Percentiles rank a stretch among this genome's conserved stretches.
Conservation (phyloP, 2,888 invertebrate species). For the Athrips mouffetella region DNA sequence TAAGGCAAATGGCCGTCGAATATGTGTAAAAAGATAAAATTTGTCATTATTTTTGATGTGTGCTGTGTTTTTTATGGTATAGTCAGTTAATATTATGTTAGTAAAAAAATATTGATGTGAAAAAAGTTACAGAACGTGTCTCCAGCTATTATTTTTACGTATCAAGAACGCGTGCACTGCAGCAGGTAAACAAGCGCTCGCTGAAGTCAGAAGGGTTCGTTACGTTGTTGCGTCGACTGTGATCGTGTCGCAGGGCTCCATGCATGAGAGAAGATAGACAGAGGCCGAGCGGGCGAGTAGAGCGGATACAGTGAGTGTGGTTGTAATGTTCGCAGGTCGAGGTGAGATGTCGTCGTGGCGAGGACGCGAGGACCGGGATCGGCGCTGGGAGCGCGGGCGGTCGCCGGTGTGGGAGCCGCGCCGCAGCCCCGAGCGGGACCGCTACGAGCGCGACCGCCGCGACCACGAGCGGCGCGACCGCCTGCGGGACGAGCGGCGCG, state of each 20-base stretch:
- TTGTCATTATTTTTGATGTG: no score
- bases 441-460: conserved; percentile 38
- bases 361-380: conserved; percentile 54
- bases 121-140: neutral
- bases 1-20: no score
- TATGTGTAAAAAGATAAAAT: no score
- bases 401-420: conserved; percentile 61
- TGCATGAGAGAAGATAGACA: conserved; percentile 4
- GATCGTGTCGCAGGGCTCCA: conserved; percentile 42
- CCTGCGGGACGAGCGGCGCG: conserved; percentile 35
- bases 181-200: conserved; percentile 53
- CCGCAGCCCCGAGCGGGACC: conserved; percentile 47
- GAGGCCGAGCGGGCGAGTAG: conserved; percentile 35
- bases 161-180: conserved; percentile 21
- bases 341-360: conserved; percentile 73
- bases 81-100: no score
- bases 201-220: conserved; percentile 41
- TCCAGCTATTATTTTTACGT: neutral
- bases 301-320: conserved; percentile 42
- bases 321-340: conserved; percentile 66
- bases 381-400: conserved; percentile 55
- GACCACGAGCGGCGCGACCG: conserved; percentile 36
- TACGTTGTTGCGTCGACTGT: neutral
- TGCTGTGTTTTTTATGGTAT: no score
- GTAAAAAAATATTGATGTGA: neutral